Evolutionary conservation across 2,888 invertebrate genomes (phyloP).

Genomic region (Leucozona laternaria): DNA sequence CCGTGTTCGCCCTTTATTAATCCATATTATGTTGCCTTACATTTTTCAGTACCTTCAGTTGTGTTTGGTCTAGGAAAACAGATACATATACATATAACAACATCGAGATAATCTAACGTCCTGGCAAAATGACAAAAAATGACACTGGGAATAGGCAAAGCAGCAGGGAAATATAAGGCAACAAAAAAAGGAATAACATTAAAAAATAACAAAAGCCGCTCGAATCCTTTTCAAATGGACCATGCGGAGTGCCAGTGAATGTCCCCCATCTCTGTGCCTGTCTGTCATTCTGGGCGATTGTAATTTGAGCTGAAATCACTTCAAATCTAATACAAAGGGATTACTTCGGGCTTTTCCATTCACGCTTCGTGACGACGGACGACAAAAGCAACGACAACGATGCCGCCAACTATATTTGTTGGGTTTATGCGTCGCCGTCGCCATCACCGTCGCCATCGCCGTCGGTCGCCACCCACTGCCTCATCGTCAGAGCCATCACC

Average conservation of each 20-base stretch:
- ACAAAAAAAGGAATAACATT: constrained; percentile 34
- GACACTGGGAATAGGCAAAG: constrained; percentile 43
- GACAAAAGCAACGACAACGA: constrained; percentile 15
- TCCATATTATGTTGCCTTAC: constrained; percentile 66
- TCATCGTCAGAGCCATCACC: constrained; percentile 9
- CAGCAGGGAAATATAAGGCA: constrained; percentile 13
- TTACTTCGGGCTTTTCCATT: constrained; percentile 57
- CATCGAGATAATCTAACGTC: constrained; percentile 74
- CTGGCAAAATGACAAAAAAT: constrained; percentile 75
- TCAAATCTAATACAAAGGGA: constrained; percentile 73
- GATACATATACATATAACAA: constrained; percentile 69
- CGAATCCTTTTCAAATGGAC: constrained; percentile 64
- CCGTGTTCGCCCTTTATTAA: constrained; percentile 64
- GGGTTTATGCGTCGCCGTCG: constrained; percentile 10
- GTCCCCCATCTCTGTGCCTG: constrained; percentile 23
- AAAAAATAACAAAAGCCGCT: constrained; percentile 47
- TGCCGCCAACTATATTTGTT: constrained; percentile 45
- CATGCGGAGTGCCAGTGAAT: constrained; percentile 35
- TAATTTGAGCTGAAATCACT: constrained; percentile 73
- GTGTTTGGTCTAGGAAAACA: constrained; percentile 69
- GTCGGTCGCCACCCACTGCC: background rate
- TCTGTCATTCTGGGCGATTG: constrained; percentile 64
- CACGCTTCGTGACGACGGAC: constrained; percentile 19
- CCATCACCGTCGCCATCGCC: background rate
- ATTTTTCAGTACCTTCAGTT: constrained; percentile 39